A percentile compares a stretch with the other conserved stretches of the same genome.
phyloP scores from a whole-genome alignment of 2,113 vertebrate genomes.

The Alosa alosa region DNA sequence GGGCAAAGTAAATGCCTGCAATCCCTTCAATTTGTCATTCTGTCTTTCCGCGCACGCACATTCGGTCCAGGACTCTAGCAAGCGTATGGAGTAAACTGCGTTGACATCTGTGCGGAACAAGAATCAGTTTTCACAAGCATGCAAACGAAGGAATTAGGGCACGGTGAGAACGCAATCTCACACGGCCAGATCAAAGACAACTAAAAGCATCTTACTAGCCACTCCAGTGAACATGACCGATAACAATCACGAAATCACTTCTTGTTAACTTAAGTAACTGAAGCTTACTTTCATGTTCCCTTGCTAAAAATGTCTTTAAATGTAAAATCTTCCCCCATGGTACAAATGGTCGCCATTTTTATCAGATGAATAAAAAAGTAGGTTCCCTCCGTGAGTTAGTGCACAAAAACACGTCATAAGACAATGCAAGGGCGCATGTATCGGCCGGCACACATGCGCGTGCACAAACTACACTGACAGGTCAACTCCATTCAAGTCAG shows the following conservation, averaged over 20 bases:
- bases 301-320: neutral
- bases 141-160: neutral
- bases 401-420: neutral
- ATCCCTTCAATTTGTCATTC: neutral
- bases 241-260: neutral
- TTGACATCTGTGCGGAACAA: neutral
- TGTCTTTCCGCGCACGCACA: neutral
- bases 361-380: constrained; percentile 18
- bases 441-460: neutral
- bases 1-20: neutral
- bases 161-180: neutral
- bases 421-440: neutral
- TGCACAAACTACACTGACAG: neutral
- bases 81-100: neutral
- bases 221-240: neutral
- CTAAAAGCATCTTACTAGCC: neutral
- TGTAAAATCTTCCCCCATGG: neutral
- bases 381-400: neutral
- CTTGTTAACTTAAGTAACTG: neutral
- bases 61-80: neutral
- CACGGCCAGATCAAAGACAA: neutral
- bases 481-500: neutral
- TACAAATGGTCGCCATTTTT: constrained; percentile 16
- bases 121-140: neutral
- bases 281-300: neutral